Evolutionary conservation across 2,888 invertebrate genomes (phyloP), one percentile per base, ranked within the genome.

Genomic region (Nomada hirtipes): DNA sequence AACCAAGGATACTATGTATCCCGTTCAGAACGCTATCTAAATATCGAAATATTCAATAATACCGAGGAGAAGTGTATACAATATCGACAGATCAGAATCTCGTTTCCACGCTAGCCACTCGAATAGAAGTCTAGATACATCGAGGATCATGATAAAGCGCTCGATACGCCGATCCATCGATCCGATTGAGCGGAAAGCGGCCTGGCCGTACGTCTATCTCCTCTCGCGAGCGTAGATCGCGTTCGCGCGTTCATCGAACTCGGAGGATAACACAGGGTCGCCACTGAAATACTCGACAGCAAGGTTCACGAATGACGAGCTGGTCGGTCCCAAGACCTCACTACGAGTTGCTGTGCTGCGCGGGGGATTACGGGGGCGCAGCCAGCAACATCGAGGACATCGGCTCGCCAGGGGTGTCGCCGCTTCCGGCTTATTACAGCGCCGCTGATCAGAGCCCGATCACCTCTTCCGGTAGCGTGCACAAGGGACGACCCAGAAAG

Each of bases 401-500:
- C 83, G 94, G 93, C 61, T 94, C 93, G 68, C 95, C 95, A 84
- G 95, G 95, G 60, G 96, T 95, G 87, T 96, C 96, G 4, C 96
- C 96, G 15, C 94, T 94, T 52, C 95, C 95, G 80, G 91, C 94
- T 61, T 97, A 96, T 92, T 96, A 95, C 93, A 95, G 95, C 88
- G 95, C 95, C 42, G 95, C 95, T 23, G 96, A 94, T 76, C 93
- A 93, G 73, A 93, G 93, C 81, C 92, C 93, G 10, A 90, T 93
- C 64, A 86, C 91, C 60, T 79, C 90, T 7, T 88, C 90, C 26
- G 90, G 94, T 4, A 94, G 96, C 2, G 96, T 95, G 68, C 96
- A 96, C 84, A 98, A 98, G 94, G 97, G 97, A 0, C 94, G 98
- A 36, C 97, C 97, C 0, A 94, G 97, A 89, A 98, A 98, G 93